Conservation (phyloP, 2,113 vertebrate species). For the Oceanodroma tethys region DNA sequence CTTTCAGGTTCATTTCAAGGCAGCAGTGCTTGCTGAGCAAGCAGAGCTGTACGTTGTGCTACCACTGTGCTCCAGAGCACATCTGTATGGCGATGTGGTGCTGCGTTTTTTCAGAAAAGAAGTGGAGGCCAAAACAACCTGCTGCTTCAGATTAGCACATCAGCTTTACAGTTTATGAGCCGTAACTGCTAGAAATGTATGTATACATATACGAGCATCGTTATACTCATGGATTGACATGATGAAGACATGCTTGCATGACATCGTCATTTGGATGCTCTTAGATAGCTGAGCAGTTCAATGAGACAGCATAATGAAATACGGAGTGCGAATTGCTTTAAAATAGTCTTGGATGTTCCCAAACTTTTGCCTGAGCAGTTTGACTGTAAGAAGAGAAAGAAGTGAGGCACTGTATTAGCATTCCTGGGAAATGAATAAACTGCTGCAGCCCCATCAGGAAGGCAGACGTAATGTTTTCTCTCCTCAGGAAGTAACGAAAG, state of each 20-base stretch:
- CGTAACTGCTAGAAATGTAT: not conserved
- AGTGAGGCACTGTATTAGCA: not conserved
- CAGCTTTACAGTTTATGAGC: not conserved
- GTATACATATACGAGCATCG: not conserved
- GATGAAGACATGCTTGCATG: not conserved
- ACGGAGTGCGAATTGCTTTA: not conserved
- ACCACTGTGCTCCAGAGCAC: not conserved
- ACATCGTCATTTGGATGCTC: not conserved
- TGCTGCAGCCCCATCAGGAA: not conserved
- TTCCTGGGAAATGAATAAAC: not conserved
- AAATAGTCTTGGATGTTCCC: not conserved
- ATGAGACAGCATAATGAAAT: not conserved
- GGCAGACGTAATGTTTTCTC: not conserved
- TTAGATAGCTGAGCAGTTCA: not conserved
- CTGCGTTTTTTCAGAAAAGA: not conserved
- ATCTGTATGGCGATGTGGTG: fast-evolving
- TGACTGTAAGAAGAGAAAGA: not conserved
- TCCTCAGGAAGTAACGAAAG: not conserved
- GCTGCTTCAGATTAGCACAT: not conserved
- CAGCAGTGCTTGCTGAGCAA: not conserved
- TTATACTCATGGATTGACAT: not conserved
- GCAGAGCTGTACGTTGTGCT: not conserved
- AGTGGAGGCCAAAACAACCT: not conserved
- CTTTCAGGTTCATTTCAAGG: not conserved
- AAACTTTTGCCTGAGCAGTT: not conserved